Evolutionary conservation across 2,113 vertebrate species (phyloP).

Genomic region (Eurystomus gularis): DNA sequence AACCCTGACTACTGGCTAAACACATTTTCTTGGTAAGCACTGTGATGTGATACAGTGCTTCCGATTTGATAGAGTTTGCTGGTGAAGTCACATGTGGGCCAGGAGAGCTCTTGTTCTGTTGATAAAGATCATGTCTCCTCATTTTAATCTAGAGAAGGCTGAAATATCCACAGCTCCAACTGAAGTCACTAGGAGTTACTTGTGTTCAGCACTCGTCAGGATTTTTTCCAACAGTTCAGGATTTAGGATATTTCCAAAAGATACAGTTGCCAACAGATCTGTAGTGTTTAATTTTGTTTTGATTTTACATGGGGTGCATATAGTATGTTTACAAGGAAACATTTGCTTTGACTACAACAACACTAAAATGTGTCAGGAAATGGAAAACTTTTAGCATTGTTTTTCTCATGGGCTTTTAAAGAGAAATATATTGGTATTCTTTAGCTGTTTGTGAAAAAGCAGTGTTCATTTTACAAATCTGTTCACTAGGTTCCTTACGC

Average conservation of each 20-base stretch:
- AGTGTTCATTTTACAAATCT: not conserved
- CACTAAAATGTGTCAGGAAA: not conserved
- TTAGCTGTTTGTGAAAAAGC: not conserved
- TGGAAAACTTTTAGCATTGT: not conserved
- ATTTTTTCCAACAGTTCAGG: not conserved
- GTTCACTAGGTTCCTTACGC: not conserved
- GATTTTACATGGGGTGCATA: not conserved
- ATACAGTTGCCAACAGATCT: not conserved
- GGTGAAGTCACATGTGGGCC: not conserved
- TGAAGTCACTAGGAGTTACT: not conserved
- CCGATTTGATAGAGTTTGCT: slow-evolving; percentile 19
- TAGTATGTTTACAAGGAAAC: not conserved
- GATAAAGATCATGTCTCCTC: not conserved
- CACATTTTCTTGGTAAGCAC: not conserved
- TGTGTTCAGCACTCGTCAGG: not conserved
- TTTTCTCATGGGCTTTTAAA: not conserved
- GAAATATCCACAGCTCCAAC: not conserved
- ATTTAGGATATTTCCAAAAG: not conserved
- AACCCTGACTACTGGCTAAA: slow-evolving; percentile 1
- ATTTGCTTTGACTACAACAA: not conserved
- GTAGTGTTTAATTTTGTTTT: not conserved
- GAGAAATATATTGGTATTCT: not conserved
- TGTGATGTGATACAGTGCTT: not conserved
- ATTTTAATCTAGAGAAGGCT: not conserved
- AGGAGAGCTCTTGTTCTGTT: not conserved